Base-by-base conservation (phyloP, 2,797 vertebrate genomes). In the Glyptemys insculpta region DNA sequence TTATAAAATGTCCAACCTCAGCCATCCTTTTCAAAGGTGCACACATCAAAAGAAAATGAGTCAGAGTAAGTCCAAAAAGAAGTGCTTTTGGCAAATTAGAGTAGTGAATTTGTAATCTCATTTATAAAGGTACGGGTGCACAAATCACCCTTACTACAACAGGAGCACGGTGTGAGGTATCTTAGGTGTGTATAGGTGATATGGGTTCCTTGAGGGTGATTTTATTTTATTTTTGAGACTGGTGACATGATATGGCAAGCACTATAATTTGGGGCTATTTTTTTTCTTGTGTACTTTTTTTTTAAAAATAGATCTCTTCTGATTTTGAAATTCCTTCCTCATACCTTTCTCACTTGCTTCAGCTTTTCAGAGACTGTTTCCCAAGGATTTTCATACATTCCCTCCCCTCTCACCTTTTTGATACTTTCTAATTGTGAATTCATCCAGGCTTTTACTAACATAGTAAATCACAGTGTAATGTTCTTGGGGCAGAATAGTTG, bases 41-140 rank as follows among this genome's bases (percentile, higher is more conserved):
- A 5, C 16, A 25, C 94, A 74, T 34, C 54, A 86, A 88, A 94
- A 41, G 93, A 91, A 57, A 56, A 90, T 87, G 29, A 93, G 59
- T 52, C 4, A 93, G n/a, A 84, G 27, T 91, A n/a, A 80, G 12
- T 7, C 89, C n/a, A 1, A 59, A 87, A 97, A 94, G 57, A 87
- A 79, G 44, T 76, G 37, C 44, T 88, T 83, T 50, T 91, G 34
- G 59, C 68, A 47, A 79, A 82, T 50, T 50, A 50, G 50, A 50
- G 50, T 50, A 50, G 50, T 50, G 14, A 50, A 50, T 50, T 50
- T 16, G 50, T 50, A 50, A 50, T 50, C 50, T 50, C 5, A 16
- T 96, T 95, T 96, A 34, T 85, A 41, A 94, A 96, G 87, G 87
- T n/a, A 3, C 44, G 94, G 89, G 81, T 76, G 78, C 0, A 11